Percentiles rank a stretch among this genome's conserved stretches.
Evolutionary conservation across 1,140 invertebrate genomes (phyloP).

Genomic region (Euwallacea similis): DNA sequence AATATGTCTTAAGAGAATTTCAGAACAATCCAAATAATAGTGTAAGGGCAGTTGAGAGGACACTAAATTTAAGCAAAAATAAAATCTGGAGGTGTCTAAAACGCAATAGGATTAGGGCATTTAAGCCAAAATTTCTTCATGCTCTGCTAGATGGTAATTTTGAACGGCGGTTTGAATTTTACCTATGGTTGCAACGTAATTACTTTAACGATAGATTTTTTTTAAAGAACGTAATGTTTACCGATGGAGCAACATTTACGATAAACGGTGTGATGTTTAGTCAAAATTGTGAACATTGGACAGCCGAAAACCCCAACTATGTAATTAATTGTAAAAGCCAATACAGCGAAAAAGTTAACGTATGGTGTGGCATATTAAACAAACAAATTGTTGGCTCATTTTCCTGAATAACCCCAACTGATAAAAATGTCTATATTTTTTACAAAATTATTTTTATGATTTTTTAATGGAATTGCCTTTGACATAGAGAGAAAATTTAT

Average conservation of each 20-base stretch:
- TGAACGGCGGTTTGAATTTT: conserved; percentile 8
- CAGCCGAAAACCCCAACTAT: too few relatives aligned
- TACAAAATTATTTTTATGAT: too few relatives aligned
- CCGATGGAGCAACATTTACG: neutral
- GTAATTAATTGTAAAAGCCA: too few relatives aligned
- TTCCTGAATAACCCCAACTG: too few relatives aligned
- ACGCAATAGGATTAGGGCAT: conserved; percentile 1
- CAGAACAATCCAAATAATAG: neutral
- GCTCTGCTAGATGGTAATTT: neutral
- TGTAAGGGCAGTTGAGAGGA: neutral
- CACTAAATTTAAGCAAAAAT: conserved; percentile 5
- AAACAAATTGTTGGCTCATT: too few relatives aligned
- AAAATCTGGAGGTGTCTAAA: neutral
- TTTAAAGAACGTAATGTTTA: neutral
- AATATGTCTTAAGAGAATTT: neutral
- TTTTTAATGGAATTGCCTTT: too few relatives aligned
- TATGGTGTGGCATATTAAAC: too few relatives aligned
- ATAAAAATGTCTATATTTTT: too few relatives aligned
- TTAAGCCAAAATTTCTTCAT: neutral
- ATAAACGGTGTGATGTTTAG: neutral
- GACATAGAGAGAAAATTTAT: too few relatives aligned
- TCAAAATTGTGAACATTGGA: neutral
- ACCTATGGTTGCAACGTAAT: neutral
- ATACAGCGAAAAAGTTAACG: too few relatives aligned
- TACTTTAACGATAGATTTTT: neutral